These are phyloP conservation scores for Agrilus planipennis DNA, from an alignment of 1,140 invertebrate species.

Conservation along the genomic window DNA sequence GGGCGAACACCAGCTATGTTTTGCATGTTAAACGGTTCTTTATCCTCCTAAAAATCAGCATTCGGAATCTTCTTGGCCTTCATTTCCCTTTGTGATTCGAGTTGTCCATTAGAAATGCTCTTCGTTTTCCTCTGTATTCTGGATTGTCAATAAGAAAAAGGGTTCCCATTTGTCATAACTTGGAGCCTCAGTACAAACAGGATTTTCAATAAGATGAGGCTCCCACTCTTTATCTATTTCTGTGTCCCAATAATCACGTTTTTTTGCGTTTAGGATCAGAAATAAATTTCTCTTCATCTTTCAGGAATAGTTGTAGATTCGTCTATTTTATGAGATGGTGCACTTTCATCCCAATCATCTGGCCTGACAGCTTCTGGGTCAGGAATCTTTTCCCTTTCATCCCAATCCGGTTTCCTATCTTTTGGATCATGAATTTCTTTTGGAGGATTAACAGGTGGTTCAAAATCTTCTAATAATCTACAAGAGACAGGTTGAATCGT, in stretches of 20 bases:
- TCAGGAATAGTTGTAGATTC: conserved; percentile 78
- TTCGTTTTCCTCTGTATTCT: conserved; percentile 86
- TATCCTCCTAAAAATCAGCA: conserved; percentile 88
- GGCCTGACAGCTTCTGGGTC: conserved; percentile 81
- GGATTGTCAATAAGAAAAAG: conserved; percentile 83
- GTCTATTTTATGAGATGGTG: conserved; percentile 81
- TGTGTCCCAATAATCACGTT: conserved; percentile 92
- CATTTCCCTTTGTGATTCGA: conserved; percentile 93
- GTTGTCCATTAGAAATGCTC: conserved; percentile 80
- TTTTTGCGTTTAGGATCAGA: conserved; percentile 77
- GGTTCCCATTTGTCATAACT: conserved; percentile 86
- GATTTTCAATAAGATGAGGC: conserved; percentile 84
- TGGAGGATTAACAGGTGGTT: conserved; percentile 89
- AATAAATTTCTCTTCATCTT: conserved; percentile 80
- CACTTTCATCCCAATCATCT: conserved; percentile 92
- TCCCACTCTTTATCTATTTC: conserved; percentile 99
- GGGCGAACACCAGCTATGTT: conserved; percentile 92
- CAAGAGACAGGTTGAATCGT: conserved; percentile 80
- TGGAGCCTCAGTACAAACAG: conserved; percentile 47
- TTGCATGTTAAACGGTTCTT: conserved; percentile 81
- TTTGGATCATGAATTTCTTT: conserved; percentile 90
- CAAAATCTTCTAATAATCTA: conserved; percentile 78
- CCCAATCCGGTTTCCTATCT: conserved; percentile 89
- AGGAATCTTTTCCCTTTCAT: conserved; percentile 91
- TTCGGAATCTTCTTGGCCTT: conserved; percentile 80